These are phyloP conservation scores for Anticlea derivata DNA, from an alignment of 2,888 invertebrate species.

Conservation along the genomic window DNA sequence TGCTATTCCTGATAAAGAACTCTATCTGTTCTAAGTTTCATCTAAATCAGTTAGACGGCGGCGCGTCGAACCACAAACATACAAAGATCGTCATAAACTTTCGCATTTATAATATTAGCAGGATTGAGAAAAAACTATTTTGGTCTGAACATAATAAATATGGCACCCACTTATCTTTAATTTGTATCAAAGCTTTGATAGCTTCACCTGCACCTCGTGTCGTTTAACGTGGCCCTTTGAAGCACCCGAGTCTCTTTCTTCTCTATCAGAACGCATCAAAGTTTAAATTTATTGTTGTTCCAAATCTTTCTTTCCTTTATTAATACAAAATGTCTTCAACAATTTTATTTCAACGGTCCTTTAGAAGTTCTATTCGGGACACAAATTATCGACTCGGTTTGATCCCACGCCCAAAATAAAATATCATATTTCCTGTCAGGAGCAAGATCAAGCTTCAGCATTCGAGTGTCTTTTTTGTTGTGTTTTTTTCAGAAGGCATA, in stretches of 20 bases:
- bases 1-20: no score
- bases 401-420: conserved; percentile 84
- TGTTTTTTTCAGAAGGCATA: conserved; percentile 63
- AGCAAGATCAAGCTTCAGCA: conserved; percentile 68
- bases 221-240: conserved; percentile 44
- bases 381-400: conserved; percentile 81
- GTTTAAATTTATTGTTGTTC: conserved; percentile 52
- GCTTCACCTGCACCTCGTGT: conserved; percentile 21
- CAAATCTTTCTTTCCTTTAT: conserved; percentile 56
- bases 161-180: background rate
- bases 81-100: no score
- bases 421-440: conserved; percentile 83
- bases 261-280: conserved; percentile 53
- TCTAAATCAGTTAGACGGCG: no score
- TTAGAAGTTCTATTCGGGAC: conserved; percentile 75
- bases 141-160: background rate
- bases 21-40: no score
- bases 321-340: conserved; percentile 71
- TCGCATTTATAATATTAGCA: no score
- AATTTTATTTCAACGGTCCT: conserved; percentile 72
- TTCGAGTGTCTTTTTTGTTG: conserved; percentile 72
- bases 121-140: background rate
- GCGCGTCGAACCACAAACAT: no score
- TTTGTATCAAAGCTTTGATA: conserved; percentile 14
- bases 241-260: conserved; percentile 39